phyloP scores from a whole-genome alignment of 23 tunicate genomes.

The Trididemnum miniatum region DNA sequence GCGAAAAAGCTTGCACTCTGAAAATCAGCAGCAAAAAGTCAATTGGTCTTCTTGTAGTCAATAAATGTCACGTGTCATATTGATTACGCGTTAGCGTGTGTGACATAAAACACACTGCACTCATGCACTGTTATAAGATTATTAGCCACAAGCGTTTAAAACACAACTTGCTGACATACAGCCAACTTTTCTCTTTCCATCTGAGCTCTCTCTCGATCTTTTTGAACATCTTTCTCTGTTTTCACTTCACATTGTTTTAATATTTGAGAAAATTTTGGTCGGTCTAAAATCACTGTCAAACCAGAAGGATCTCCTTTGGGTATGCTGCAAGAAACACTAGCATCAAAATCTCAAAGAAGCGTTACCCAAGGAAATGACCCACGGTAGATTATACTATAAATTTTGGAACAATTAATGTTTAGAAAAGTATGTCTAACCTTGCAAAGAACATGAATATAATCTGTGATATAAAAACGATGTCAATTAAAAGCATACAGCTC shows the following conservation, averaged over 20 bases:
- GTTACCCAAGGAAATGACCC: too few species aligned
- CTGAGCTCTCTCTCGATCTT: conserved; percentile 61
- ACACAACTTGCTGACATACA: too few species aligned
- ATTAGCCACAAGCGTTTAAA: too few species aligned
- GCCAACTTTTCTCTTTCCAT: conserved; percentile 56
- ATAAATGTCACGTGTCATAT: too few species aligned
- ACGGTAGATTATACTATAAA: background rate
- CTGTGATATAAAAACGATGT: background rate
- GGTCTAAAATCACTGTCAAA: conserved; percentile 67
- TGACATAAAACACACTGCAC: too few species aligned
- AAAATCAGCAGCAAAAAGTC: too few species aligned
- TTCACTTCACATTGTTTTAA: conserved; percentile 48
- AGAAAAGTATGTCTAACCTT: background rate
- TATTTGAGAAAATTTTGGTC: conserved; percentile 52
- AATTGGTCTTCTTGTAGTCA: too few species aligned
- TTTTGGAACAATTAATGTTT: background rate
- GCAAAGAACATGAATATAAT: background rate
- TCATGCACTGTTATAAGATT: too few species aligned
- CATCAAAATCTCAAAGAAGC: too few species aligned
- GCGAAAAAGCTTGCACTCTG: too few species aligned
- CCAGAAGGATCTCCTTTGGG: conserved; percentile 89
- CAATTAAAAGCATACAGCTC: too few species aligned
- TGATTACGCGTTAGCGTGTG: too few species aligned
- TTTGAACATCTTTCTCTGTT: conserved; percentile 64
- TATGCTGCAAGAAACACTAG: conserved; percentile 47